Conservation (phyloP, 2,113 vertebrate genomes). For the Narcine bancroftii region DNA sequence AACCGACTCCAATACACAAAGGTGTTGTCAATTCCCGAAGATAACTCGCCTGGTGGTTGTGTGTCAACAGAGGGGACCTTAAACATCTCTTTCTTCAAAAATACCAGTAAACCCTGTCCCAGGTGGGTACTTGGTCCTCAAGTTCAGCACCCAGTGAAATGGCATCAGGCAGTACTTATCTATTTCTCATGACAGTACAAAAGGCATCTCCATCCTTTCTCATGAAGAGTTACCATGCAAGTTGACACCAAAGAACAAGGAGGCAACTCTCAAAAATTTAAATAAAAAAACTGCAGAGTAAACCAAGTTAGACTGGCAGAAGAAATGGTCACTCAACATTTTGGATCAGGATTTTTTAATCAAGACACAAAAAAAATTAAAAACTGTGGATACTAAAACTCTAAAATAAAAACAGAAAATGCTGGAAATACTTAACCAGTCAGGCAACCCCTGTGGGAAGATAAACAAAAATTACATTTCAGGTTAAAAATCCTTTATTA, state of each 20-base stretch:
- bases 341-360: no score
- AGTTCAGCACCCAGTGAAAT: neutral
- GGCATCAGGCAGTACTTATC: neutral
- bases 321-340: no score
- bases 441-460: no score
- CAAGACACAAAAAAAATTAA: no score
- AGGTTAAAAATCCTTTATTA: no score
- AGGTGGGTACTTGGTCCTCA: neutral
- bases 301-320: no score
- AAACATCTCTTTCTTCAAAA: neutral
- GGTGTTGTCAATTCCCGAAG: neutral
- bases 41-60: neutral
- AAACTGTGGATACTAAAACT: no score
- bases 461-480: no score
- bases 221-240: neutral
- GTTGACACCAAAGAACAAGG: neutral
- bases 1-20: neutral
- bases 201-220: neutral
- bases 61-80: neutral
- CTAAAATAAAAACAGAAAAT: no score
- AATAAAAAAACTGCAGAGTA: no score
- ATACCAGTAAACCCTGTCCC: neutral
- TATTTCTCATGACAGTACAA: neutral
- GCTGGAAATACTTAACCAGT: no score
- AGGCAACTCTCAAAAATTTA: neutral